Conservation (phyloP, 1,140 invertebrate genomes). For the Gyrodactylus salaris region DNA sequence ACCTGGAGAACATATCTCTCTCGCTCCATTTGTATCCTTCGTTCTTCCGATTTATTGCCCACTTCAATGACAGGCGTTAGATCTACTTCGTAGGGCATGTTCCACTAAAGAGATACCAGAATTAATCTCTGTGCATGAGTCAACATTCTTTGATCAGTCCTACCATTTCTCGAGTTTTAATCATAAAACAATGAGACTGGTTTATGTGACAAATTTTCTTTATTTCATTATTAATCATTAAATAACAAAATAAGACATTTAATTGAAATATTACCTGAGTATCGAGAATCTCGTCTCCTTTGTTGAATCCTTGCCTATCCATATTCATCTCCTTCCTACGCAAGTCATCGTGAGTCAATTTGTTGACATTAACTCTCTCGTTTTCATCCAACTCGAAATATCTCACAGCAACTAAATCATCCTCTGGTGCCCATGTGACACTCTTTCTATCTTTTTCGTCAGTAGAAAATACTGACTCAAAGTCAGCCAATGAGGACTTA, state of each 20-base stretch:
- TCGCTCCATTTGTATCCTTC: neutral
- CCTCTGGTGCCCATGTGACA: constrained; percentile 5
- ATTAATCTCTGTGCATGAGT: neutral
- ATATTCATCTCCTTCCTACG: constrained; percentile 2
- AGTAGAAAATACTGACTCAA: neutral
- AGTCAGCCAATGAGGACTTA: neutral
- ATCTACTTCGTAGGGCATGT: neutral
- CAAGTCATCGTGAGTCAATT: neutral
- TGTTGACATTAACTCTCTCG: constrained; percentile 7
- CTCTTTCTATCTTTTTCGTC: neutral
- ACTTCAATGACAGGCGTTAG: neutral
- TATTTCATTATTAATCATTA: neutral
- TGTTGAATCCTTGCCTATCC: neutral
- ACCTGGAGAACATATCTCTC: neutral
- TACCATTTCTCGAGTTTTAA: no score
- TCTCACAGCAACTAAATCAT: neutral
- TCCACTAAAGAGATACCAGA: neutral
- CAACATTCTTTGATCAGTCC: no score
- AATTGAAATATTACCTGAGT: neutral
- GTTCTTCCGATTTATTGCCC: neutral
- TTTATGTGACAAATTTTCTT: no score
- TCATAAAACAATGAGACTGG: no score
- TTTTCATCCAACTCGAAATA: constrained; percentile 6
- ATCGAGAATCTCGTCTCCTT: neutral
- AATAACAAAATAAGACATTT: neutral